A percentile compares a stretch with the other conserved stretches of the same genome.
Conservation (phyloP, 2,797 vertebrate species). For the Odontamblyopus lacepedii region DNA sequence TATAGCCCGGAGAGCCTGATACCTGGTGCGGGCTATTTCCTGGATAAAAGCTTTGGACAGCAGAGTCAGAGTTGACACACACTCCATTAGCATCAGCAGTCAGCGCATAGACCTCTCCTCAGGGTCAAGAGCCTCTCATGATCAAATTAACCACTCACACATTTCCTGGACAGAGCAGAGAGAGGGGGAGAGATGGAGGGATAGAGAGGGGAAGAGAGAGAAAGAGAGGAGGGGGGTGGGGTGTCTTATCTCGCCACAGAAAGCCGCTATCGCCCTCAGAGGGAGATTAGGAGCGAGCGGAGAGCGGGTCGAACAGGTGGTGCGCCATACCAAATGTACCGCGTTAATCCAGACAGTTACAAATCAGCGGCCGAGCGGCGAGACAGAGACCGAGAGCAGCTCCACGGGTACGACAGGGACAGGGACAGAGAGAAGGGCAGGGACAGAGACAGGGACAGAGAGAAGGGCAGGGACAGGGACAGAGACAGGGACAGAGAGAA, state of each 20-base stretch:
- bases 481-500: too few relatives aligned
- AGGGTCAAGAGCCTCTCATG: conserved; percentile 54
- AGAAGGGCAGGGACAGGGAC: too few relatives aligned
- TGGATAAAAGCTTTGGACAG: neutral
- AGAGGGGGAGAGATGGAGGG: neutral
- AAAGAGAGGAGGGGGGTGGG: neutral
- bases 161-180: conserved; percentile 42
- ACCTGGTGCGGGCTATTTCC: neutral
- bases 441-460: too few relatives aligned
- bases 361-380: conserved; percentile 71
- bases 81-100: conserved; percentile 39
- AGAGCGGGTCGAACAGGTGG: conserved; percentile 68
- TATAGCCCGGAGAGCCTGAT: neutral
- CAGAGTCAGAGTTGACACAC: conserved; percentile 7
- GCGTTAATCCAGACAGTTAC: conserved; percentile 70
- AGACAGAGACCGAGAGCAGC: conserved; percentile 28
- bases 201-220: neutral
- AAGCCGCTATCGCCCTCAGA: conserved; percentile 62
- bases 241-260: conserved; percentile 57
- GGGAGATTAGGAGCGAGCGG: conserved; percentile 65
- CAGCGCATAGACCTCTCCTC: conserved; percentile 21
- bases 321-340: conserved; percentile 64
- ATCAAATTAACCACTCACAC: conserved; percentile 61
- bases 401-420: too few relatives aligned
- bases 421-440: too few relatives aligned